Evolutionary conservation across 2,797 vertebrate species (phyloP).

Genomic region (Meda fulgida): DNA sequence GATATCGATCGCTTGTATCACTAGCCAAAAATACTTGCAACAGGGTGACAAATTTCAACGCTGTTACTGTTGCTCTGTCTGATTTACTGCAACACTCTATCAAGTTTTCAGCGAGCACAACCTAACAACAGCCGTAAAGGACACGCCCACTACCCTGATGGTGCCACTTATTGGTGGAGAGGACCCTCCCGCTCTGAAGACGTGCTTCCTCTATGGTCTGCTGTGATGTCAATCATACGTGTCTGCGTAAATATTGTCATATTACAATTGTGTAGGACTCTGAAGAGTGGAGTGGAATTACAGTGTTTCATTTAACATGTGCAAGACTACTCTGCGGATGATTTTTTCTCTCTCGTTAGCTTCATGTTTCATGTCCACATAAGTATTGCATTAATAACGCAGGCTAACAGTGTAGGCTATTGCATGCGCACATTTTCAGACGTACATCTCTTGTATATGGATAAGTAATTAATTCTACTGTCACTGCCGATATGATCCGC

Average conservation of each 20-base stretch:
- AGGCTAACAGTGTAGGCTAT: background rate
- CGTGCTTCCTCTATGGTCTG: background rate
- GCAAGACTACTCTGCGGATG: background rate
- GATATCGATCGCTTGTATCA: conserved; percentile 76
- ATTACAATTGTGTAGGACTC: conserved; percentile 5
- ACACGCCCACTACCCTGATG: background rate
- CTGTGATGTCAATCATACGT: conserved; percentile 7
- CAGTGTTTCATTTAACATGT: conserved; percentile 2
- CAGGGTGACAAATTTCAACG: conserved; percentile 77
- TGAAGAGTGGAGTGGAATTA: background rate
- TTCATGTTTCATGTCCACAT: conserved; percentile 3
- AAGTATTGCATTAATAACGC: background rate
- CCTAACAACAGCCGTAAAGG: background rate
- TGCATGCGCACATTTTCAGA: background rate
- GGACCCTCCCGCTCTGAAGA: background rate
- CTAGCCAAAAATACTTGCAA: conserved; percentile 82
- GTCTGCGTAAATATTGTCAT: conserved; percentile 17
- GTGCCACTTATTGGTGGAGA: conserved; percentile 17
- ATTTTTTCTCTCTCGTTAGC: too few relatives aligned
- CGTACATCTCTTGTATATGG: background rate
- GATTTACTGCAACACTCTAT: conserved; percentile 81
- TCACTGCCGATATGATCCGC: background rate
- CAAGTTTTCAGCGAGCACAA: conserved; percentile 66
- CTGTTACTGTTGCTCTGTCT: conserved; percentile 76
- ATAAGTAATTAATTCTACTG: background rate